Conservation (phyloP, 2,888 invertebrate species). For the Pseudeuparius sepicola region DNA sequence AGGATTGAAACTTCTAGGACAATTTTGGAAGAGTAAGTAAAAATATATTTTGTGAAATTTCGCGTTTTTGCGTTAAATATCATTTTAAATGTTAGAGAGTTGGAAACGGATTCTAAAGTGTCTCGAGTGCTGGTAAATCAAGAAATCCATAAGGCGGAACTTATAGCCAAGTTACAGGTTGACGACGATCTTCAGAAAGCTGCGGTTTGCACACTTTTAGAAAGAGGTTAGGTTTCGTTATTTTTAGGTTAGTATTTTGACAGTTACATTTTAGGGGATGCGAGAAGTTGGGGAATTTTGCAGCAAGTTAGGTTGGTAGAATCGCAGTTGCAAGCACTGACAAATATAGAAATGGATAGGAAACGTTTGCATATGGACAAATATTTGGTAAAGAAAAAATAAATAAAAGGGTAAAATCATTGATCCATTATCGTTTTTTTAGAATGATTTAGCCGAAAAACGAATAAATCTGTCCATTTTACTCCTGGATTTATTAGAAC, state of each 20-base stretch:
- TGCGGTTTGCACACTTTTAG: constrained; percentile 59
- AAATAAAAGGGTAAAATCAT: constrained; percentile 10
- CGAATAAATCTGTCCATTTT: constrained; percentile 56
- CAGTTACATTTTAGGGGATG: no score
- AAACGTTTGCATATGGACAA: constrained; percentile 55
- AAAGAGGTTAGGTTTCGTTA: no score
- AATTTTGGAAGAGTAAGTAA: constrained; percentile 52
- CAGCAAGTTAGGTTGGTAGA: constrained; percentile 68
- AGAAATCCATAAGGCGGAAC: constrained; percentile 49
- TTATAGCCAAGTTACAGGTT: constrained; percentile 52
- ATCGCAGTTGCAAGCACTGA: constrained; percentile 58
- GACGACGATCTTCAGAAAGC: constrained; percentile 64
- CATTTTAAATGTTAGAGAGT: constrained; percentile 40
- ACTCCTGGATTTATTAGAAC: constrained; percentile 56
- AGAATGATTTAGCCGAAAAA: constrained; percentile 59
- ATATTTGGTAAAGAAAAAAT: constrained; percentile 46
- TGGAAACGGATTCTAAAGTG: constrained; percentile 51
- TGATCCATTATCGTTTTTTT: constrained; percentile 15
- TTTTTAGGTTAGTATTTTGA: no score
- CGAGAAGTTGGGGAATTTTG: constrained; percentile 64
- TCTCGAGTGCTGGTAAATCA: constrained; percentile 50
- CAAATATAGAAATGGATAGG: constrained; percentile 62
- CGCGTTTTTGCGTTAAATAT: no score
- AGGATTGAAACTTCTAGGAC: constrained; percentile 47
- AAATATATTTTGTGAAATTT: not conserved